These are phyloP conservation scores for Yoshiicerus persimilis DNA, from an alignment of 1,140 invertebrate genomes.

Conservation along the genomic window DNA sequence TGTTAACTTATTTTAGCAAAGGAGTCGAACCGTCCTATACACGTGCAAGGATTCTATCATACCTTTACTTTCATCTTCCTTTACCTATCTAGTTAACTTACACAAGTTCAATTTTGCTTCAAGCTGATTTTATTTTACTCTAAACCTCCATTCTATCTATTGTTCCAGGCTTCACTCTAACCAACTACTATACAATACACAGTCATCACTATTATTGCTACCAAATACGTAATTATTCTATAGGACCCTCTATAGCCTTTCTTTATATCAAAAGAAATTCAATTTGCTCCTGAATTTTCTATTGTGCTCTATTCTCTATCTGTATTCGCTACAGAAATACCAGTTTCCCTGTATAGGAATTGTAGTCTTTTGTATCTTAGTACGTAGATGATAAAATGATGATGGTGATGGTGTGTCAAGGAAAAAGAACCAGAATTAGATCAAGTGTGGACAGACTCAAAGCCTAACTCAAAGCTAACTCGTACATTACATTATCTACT, in stretches of 20 bases:
- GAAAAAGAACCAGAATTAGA: constrained; percentile 18
- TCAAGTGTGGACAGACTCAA: not conserved
- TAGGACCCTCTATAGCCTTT: not conserved
- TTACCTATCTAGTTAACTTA: not conserved
- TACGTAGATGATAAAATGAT: not conserved
- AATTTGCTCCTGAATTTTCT: not conserved
- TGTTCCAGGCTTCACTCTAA: not conserved
- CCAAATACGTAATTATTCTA: not conserved
- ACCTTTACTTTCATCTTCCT: not conserved
- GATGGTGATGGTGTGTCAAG: not conserved
- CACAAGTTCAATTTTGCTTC: not conserved
- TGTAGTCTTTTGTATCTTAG: not conserved
- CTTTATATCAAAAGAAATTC: not conserved
- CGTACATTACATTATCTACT: constrained; percentile 6
- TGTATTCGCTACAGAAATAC: not conserved
- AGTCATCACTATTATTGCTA: not conserved
- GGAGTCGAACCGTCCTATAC: not conserved
- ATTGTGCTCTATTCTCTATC: not conserved
- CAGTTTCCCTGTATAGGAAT: no score
- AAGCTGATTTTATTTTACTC: constrained; percentile 2
- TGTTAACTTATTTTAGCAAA: not conserved
- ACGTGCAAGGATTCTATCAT: not conserved
- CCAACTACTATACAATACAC: no score
- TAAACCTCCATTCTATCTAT: not conserved
- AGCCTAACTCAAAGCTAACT: constrained; percentile 19